These are phyloP conservation scores for Emmelina monodactyla DNA, from an alignment of 2,888 invertebrate species.

Conservation along the genomic window DNA sequence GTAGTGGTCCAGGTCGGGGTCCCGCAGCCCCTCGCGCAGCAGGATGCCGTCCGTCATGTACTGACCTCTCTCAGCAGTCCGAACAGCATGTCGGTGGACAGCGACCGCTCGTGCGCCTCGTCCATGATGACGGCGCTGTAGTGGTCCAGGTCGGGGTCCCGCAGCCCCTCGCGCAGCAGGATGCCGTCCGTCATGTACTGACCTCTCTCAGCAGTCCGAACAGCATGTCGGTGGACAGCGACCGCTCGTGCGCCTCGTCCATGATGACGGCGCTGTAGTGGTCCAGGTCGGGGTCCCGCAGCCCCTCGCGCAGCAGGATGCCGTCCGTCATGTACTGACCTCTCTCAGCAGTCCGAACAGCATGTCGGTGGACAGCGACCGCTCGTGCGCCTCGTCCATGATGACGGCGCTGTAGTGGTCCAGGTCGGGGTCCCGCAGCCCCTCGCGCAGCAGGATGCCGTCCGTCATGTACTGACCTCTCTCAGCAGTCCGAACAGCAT, in stretches of 20 bases:
- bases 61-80: constrained; percentile 91
- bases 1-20: constrained; percentile 96
- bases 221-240: constrained; percentile 96
- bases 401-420: constrained; percentile 98
- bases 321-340: constrained; percentile 99
- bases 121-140: constrained; percentile 99
- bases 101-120: constrained; percentile 97
- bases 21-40: constrained; percentile 92
- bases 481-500: constrained; percentile 95
- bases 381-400: constrained; percentile 99
- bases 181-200: constrained; percentile 99
- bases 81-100: constrained; percentile 98
- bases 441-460: constrained; percentile 96
- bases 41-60: constrained; percentile 99
- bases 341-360: constrained; percentile 94
- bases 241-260: constrained; percentile 99
- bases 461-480: constrained; percentile 98
- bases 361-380: constrained; percentile 97
- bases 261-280: constrained; percentile 98
- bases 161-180: constrained; percentile 90
- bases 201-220: constrained; percentile 95
- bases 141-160: constrained; percentile 95
- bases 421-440: constrained; percentile 93
- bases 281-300: constrained; percentile 95
- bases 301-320: constrained; percentile 93